Conservation (phyloP, 2,888 invertebrate species). For the Eudasyphora cyanicolor region DNA sequence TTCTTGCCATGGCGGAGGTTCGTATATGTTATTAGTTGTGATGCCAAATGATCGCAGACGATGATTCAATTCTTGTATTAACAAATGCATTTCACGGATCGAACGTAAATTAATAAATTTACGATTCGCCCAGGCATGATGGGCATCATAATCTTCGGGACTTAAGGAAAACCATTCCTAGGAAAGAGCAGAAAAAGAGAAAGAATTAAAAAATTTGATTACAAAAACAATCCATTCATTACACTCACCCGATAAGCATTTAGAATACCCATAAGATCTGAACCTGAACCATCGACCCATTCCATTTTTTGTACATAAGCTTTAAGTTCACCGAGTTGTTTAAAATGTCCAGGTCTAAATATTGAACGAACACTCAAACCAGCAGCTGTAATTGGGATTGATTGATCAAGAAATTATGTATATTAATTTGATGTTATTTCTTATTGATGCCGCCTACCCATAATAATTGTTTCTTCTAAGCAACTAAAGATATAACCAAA, state of each 20-base stretch:
- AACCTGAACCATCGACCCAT: slow-evolving; percentile 90
- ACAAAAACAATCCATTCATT: too few species aligned
- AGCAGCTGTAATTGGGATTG: slow-evolving; percentile 83
- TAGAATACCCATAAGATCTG: slow-evolving; percentile 91
- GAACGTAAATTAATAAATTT: slow-evolving; percentile 87
- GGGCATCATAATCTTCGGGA: slow-evolving; percentile 80
- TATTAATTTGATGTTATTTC: not conserved
- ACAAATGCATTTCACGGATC: slow-evolving; percentile 86
- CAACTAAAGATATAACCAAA: slow-evolving; percentile 93
- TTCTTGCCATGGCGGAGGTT: slow-evolving; percentile 77
- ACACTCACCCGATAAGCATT: slow-evolving; percentile 87
- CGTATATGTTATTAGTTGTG: slow-evolving; percentile 80
- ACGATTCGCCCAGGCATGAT: slow-evolving; percentile 85
- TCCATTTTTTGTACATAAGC: slow-evolving; percentile 88
- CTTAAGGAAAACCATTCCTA: slow-evolving; percentile 86
- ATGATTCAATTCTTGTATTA: slow-evolving; percentile 86
- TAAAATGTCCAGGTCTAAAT: slow-evolving; percentile 83
- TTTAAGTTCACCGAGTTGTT: slow-evolving; percentile 81
- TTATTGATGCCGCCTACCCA: slow-evolving; percentile 80
- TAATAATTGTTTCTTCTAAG: slow-evolving; percentile 91
- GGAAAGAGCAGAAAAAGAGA: not conserved
- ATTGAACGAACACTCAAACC: slow-evolving; percentile 90
- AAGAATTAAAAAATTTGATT: not conserved
- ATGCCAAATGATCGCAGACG: slow-evolving; percentile 85
- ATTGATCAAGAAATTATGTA: not conserved